phyloP scores from a whole-genome alignment of 2,797 vertebrate species.

The Melanotaenia boesemani region DNA sequence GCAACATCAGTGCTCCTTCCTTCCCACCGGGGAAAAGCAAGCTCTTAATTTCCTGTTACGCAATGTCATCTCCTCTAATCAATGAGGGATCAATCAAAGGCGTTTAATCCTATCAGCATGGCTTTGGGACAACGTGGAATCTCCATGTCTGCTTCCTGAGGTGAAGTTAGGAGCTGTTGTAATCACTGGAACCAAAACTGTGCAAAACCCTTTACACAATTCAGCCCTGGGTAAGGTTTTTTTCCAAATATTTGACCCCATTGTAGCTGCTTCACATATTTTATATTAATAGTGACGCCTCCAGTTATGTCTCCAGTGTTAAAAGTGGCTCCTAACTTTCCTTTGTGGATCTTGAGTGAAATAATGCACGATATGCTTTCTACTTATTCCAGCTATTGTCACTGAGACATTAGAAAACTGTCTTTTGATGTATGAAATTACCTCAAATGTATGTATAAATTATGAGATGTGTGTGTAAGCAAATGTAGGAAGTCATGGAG shows the following conservation, averaged over 20 bases:
- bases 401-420: constrained; percentile 57
- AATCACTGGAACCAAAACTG: constrained; percentile 37
- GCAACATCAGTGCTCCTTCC: constrained; percentile 17
- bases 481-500: constrained; percentile 80
- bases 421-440: constrained; percentile 62
- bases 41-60: constrained; percentile 50
- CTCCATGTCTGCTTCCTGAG: constrained; percentile 42
- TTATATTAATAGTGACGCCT: constrained; percentile 6
- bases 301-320: constrained; percentile 33
- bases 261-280: constrained; percentile 9
- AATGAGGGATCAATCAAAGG: constrained; percentile 66
- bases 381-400: constrained; percentile 50
- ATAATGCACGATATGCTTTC: constrained; percentile 29
- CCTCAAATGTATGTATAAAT: constrained; percentile 67
- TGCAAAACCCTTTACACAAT: constrained; percentile 20
- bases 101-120: constrained; percentile 77
- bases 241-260: not conserved
- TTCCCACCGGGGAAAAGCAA: constrained; percentile 7
- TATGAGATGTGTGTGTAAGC: constrained; percentile 72
- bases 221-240: not conserved
- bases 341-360: constrained; percentile 28
- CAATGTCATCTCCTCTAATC: constrained; percentile 67
- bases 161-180: constrained; percentile 35
- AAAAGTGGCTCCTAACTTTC: constrained; percentile 17
- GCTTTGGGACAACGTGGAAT: constrained; percentile 66